Evolutionary conservation across 2,113 vertebrate genomes (phyloP).

Genomic region (Spilogale gracilis): DNA sequence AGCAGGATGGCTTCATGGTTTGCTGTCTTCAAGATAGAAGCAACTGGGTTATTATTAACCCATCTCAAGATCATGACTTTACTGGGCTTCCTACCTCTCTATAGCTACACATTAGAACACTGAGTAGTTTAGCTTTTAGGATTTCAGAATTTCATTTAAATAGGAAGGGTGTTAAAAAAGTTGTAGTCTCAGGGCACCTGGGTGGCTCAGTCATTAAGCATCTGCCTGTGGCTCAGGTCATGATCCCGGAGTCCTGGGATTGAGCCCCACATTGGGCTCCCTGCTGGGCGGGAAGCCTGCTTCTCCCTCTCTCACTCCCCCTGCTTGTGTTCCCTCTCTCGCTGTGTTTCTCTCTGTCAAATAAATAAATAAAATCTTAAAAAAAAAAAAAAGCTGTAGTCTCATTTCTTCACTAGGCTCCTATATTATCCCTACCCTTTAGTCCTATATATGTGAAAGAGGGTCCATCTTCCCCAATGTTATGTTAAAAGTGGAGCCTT

Average conservation of each 20-base stretch:
- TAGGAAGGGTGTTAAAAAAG: background rate
- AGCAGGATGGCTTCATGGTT: background rate
- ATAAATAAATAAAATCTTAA: background rate
- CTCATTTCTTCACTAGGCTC: background rate
- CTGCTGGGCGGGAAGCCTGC: too few species aligned
- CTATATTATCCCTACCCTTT: background rate
- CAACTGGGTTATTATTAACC: background rate
- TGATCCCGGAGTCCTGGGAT: too few species aligned
- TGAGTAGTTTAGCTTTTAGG: background rate
- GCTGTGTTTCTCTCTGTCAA: too few species aligned
- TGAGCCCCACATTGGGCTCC: too few species aligned
- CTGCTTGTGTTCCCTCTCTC: too few species aligned
- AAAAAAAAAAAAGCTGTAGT: background rate
- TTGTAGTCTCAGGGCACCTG: background rate
- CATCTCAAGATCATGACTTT: background rate
- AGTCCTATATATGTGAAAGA: background rate
- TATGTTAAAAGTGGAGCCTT: background rate
- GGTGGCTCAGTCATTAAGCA: too few species aligned
- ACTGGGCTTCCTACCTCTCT: background rate
- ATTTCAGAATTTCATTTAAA: background rate
- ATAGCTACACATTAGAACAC: background rate
- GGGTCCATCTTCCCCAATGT: background rate
- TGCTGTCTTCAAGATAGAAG: background rate
- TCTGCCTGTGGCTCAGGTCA: too few species aligned
- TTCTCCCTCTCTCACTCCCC: too few species aligned